These are phyloP conservation scores for Ramphastos sulfuratus DNA, from an alignment of 2,113 vertebrate genomes.

Conservation along the genomic window DNA sequence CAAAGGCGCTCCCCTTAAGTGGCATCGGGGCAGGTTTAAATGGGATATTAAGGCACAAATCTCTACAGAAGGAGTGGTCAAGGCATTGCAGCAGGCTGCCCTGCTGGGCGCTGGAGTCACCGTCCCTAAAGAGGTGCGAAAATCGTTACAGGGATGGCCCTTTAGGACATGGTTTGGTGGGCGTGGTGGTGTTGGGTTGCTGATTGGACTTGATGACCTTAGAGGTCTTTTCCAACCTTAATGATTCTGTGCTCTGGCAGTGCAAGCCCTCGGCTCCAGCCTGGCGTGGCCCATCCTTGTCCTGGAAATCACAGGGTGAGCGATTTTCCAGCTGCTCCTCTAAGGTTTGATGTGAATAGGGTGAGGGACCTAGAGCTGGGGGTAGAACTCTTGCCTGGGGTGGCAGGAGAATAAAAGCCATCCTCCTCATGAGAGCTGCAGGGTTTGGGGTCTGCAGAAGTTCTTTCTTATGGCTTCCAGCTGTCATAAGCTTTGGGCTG, in stretches of 20 bases:
- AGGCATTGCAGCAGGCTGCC: no score
- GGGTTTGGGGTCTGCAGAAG: neutral
- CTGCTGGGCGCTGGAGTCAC: no score
- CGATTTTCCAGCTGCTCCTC: neutral
- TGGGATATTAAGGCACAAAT: no score
- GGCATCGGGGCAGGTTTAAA: no score
- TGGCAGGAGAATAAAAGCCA: accelerated
- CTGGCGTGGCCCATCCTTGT: accelerated
- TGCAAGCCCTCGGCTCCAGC: no score
- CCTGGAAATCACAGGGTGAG: accelerated
- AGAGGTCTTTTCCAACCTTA: no score
- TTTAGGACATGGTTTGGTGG: no score
- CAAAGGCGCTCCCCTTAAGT: no score
- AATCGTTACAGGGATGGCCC: no score
- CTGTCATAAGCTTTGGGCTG: accelerated
- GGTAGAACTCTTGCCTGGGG: accelerated
- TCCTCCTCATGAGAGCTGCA: accelerated
- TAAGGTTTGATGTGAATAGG: neutral
- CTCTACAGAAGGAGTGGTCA: no score
- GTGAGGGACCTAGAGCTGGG: neutral
- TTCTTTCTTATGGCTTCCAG: neutral
- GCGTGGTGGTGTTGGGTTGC: no score
- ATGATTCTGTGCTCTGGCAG: neutral
- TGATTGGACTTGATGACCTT: no score
- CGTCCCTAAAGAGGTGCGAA: neutral